A percentile compares a stretch with the other conserved stretches of the same genome.
Evolutionary conservation across 2,888 invertebrate genomes (phyloP).

Genomic region (Aleiodes leptofemur): DNA sequence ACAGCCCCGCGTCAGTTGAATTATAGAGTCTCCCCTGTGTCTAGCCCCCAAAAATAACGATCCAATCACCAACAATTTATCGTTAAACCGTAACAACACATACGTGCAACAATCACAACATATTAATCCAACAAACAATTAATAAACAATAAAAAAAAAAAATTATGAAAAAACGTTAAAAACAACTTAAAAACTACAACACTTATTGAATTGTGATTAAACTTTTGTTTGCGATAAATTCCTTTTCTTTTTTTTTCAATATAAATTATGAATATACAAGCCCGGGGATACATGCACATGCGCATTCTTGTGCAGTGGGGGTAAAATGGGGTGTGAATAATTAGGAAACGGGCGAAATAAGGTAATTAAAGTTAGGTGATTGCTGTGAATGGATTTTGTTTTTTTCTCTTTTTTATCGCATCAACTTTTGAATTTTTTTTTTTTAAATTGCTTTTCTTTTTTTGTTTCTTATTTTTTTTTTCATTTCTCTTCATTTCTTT

Average conservation of each 20-base stretch:
- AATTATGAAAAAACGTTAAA: slow-evolving; percentile 55
- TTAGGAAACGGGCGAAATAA: slow-evolving; percentile 51
- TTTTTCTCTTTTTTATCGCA: slow-evolving; percentile 39
- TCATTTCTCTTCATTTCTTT: slow-evolving; percentile 35
- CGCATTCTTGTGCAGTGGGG: slow-evolving; percentile 72
- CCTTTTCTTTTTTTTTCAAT: slow-evolving; percentile 18
- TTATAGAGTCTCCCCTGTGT: no score
- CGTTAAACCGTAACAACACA: slow-evolving; percentile 17
- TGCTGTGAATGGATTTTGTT: slow-evolving; percentile 66
- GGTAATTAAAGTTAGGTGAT: slow-evolving; percentile 59
- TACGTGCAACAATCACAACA: slow-evolving; percentile 35
- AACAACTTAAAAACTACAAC: slow-evolving; percentile 54
- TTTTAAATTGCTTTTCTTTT: slow-evolving; percentile 38
- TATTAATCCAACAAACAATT: not conserved
- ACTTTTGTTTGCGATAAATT: slow-evolving; percentile 50
- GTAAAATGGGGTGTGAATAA: slow-evolving; percentile 62
- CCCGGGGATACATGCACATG: slow-evolving; percentile 70
- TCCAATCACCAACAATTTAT: not conserved
- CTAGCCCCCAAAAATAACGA: not conserved
- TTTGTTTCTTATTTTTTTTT: slow-evolving; percentile 30
- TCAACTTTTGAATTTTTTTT: slow-evolving; percentile 42
- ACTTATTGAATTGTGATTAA: slow-evolving; percentile 48
- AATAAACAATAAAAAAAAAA: slow-evolving; percentile 49
- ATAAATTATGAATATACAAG: slow-evolving; percentile 56
- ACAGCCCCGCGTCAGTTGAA: no score